A percentile compares a stretch with the other conserved stretches of the same genome.
Evolutionary conservation across 1,140 invertebrate species (phyloP).

Genomic region (Halictus rubicundus): DNA sequence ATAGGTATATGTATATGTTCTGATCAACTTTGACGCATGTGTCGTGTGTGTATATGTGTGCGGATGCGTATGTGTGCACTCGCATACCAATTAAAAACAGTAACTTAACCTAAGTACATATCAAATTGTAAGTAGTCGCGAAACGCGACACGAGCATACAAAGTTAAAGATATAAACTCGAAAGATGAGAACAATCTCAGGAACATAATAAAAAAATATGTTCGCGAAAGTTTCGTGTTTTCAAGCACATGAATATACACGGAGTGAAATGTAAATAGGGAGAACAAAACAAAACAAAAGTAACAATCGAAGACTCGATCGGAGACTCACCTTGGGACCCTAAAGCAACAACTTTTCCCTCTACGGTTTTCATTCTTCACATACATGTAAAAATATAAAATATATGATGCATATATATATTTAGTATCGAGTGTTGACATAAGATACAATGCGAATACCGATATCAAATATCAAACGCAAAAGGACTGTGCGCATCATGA

Average conservation of each 20-base stretch:
- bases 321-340: constrained; percentile 87
- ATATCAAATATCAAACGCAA: too few species aligned
- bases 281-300: too few species aligned
- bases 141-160: background rate
- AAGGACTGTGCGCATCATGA: too few species aligned
- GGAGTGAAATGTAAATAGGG: too few species aligned
- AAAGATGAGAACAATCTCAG: background rate
- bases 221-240: background rate
- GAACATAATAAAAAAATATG: background rate
- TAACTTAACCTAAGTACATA: background rate
- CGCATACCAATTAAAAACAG: too few species aligned
- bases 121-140: background rate
- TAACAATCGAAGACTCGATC: background rate
- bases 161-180: background rate
- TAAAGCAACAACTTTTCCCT: constrained; percentile 91
- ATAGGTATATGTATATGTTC: too few species aligned
- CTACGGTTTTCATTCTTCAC: constrained; percentile 81
- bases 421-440: too few species aligned
- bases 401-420: background rate
- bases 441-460: background rate
- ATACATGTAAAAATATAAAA: constrained; percentile 6
- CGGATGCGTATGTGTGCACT: too few species aligned
- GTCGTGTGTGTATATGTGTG: too few species aligned
- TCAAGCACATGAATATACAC: background rate
- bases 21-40: too few species aligned